phyloP scores from a whole-genome alignment of 2,113 vertebrate species.

The Xiphophorus hellerii region DNA sequence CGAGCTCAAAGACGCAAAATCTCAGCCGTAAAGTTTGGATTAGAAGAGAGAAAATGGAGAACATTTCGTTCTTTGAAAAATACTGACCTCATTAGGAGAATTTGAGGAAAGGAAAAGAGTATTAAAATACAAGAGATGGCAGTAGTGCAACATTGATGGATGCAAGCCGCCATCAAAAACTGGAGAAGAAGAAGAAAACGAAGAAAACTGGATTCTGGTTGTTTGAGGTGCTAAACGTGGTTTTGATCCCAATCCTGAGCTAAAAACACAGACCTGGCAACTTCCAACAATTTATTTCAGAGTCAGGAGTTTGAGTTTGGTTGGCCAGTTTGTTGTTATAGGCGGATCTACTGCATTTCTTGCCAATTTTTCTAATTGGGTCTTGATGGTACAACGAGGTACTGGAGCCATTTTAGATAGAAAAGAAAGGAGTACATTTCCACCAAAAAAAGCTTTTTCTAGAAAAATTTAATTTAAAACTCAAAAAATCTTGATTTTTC shows the following conservation, averaged over 20 bases:
- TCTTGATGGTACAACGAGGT: background rate
- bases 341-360: background rate
- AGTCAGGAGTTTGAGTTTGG: background rate
- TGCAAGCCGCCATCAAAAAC: too few relatives aligned
- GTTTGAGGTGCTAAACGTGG: background rate
- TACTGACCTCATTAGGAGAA: too few relatives aligned
- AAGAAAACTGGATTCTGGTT: background rate
- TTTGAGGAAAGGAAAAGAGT: too few relatives aligned
- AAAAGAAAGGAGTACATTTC: too few relatives aligned
- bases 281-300: background rate
- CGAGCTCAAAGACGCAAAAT: conserved; percentile 10
- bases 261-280: background rate
- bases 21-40: conserved; percentile 6
- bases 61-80: background rate
- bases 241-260: background rate
- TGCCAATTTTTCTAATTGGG: background rate
- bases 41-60: conserved; percentile 9
- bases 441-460: too few relatives aligned
- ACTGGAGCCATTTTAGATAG: too few relatives aligned
- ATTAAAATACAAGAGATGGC: too few relatives aligned
- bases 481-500: too few relatives aligned
- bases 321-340: too few relatives aligned
- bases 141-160: too few relatives aligned
- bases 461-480: too few relatives aligned
- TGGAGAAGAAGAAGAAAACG: background rate